These are phyloP conservation scores for Brassicogethes aeneus DNA, from an alignment of 2,888 invertebrate species.

Conservation along the genomic window DNA sequence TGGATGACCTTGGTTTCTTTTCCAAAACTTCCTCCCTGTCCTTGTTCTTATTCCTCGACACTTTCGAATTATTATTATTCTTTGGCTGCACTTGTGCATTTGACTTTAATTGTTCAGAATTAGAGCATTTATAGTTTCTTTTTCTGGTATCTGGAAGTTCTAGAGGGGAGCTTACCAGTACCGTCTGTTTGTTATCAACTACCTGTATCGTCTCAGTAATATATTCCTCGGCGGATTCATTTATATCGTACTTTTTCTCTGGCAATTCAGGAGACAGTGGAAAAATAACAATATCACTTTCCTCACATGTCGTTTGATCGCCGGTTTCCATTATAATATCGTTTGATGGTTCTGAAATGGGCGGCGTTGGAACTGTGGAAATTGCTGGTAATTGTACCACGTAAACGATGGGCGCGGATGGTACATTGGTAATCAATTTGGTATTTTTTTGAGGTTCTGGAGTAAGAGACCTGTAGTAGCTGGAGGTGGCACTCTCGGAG, in stretches of 20 bases:
- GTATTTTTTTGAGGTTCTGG: slow-evolving; percentile 17
- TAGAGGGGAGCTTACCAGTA: slow-evolving; percentile 25
- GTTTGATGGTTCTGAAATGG: slow-evolving; percentile 63
- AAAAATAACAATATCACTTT: slow-evolving; percentile 41
- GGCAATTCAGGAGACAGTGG: slow-evolving; percentile 41
- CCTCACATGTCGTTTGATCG: slow-evolving; percentile 41
- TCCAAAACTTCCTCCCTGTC: background rate
- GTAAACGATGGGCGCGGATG: slow-evolving; percentile 28
- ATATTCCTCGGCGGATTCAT: background rate
- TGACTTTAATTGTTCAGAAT: too few relatives aligned
- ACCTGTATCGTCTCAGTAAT: background rate
- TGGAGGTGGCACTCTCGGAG: slow-evolving; percentile 25
- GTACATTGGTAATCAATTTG: background rate
- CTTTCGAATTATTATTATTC: slow-evolving; percentile 25
- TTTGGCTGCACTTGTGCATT: too few relatives aligned
- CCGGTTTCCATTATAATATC: slow-evolving; percentile 51
- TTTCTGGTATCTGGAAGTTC: slow-evolving; percentile 32
- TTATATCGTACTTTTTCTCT: background rate
- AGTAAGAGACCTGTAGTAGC: slow-evolving; percentile 28
- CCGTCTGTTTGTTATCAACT: slow-evolving; percentile 15
- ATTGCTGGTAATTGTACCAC: slow-evolving; percentile 37
- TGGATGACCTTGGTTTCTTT: too few relatives aligned
- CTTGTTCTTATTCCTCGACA: slow-evolving; percentile 23
- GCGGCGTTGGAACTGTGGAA: slow-evolving; percentile 55
- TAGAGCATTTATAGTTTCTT: slow-evolving; percentile 7